These are phyloP conservation scores for Lysandra coridon DNA, from an alignment of 2,888 invertebrate genomes.

Conservation along the genomic window DNA sequence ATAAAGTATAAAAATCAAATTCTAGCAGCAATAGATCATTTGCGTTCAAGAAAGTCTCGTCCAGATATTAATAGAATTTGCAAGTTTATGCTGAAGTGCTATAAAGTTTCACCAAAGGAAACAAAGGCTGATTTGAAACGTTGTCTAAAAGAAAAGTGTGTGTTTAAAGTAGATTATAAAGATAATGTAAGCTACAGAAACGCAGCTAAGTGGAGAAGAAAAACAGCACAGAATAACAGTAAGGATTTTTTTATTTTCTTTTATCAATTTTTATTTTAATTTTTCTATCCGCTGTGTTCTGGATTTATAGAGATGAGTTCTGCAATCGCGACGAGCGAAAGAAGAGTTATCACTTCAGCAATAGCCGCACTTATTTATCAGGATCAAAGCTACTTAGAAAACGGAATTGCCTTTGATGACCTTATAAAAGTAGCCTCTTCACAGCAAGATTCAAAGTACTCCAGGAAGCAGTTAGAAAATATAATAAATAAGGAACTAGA, in stretches of 20 bases:
- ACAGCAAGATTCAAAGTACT: slow-evolving; percentile 84
- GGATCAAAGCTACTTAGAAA: slow-evolving; percentile 85
- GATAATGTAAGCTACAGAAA: slow-evolving; percentile 92
- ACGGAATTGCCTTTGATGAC: slow-evolving; percentile 85
- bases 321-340: slow-evolving; percentile 65
- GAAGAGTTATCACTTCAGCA: slow-evolving; percentile 83
- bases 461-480: slow-evolving; percentile 82
- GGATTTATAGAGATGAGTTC: slow-evolving; percentile 69
- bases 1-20: slow-evolving; percentile 87
- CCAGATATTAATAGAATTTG: slow-evolving; percentile 91
- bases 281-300: slow-evolving; percentile 38
- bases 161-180: slow-evolving; percentile 92
- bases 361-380: slow-evolving; percentile 86
- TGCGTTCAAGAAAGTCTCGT: slow-evolving; percentile 90
- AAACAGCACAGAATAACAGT: slow-evolving; percentile 60
- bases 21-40: slow-evolving; percentile 91
- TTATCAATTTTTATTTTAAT: slow-evolving; percentile 34
- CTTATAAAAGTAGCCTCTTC: slow-evolving; percentile 83
- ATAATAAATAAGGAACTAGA: slow-evolving; percentile 86
- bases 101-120: slow-evolving; percentile 84
- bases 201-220: slow-evolving; percentile 85
- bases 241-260: slow-evolving; percentile 45
- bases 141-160: slow-evolving; percentile 86
- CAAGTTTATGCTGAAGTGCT: slow-evolving; percentile 88
- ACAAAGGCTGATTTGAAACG: slow-evolving; percentile 86